These are phyloP conservation scores for Phylloscopus whistleri DNA, from an alignment of 2,113 vertebrate genomes.

Conservation along the genomic window DNA sequence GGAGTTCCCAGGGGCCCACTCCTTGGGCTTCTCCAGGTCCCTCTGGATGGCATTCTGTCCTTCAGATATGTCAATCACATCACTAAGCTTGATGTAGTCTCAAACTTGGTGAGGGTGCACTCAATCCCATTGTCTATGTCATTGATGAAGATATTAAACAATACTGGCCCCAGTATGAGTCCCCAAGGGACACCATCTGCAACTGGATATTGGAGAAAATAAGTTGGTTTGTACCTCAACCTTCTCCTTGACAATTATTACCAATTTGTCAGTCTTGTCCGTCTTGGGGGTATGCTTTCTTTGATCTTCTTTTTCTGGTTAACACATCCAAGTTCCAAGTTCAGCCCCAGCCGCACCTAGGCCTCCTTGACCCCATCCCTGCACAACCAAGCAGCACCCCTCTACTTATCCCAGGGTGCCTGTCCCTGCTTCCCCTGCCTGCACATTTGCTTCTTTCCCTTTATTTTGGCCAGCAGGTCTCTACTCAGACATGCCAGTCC, in stretches of 20 bases:
- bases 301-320: not conserved
- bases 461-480: not conserved
- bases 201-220: not conserved
- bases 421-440: not conserved
- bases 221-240: not conserved
- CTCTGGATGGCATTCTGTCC: not conserved
- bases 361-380: not conserved
- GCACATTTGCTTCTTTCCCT: not conserved
- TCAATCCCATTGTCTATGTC: not conserved
- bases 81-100: not conserved
- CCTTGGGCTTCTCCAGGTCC: not conserved
- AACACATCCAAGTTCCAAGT: not conserved
- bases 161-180: not conserved
- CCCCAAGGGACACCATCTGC: not conserved
- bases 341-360: not conserved
- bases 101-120: not conserved
- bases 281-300: fast-evolving
- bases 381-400: not conserved
- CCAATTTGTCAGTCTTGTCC: not conserved
- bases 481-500: not conserved
- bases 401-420: no score
- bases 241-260: not conserved
- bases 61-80: not conserved
- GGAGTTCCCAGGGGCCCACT: not conserved
- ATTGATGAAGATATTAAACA: not conserved